phyloP scores from a whole-genome alignment of 1,140 invertebrate species.

The Eumeta japonica region DNA sequence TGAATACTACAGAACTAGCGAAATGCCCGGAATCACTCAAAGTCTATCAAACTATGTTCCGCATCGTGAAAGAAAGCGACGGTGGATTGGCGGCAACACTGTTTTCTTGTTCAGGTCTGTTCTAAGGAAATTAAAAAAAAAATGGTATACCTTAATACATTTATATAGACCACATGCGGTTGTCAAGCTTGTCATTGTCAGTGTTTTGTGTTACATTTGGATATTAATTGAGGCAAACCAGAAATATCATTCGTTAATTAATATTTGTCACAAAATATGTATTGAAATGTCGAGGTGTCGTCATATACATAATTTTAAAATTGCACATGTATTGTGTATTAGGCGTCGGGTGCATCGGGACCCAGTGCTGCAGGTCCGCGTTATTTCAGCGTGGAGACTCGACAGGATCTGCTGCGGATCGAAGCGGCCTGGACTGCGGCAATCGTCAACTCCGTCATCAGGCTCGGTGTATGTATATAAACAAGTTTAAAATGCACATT shows the following conservation, averaged over 20 bases:
- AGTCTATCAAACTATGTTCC: conserved; percentile 95
- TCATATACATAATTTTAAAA: background rate
- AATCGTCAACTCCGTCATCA: conserved; percentile 89
- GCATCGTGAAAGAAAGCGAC: conserved; percentile 91
- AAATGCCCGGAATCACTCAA: conserved; percentile 71
- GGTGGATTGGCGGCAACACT: conserved; percentile 90
- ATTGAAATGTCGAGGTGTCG: background rate
- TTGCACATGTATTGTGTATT: no score
- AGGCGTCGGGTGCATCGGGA: conserved; percentile 10
- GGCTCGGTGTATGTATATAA: conserved; percentile 77
- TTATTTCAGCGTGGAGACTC: conserved; percentile 88
- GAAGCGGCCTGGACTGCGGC: conserved; percentile 93
- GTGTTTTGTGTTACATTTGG: no score
- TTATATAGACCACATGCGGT: no score
- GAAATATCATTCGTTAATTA: no score
- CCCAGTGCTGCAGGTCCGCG: conserved; percentile 55
- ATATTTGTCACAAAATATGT: no score
- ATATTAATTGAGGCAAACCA: no score
- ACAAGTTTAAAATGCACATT: no score
- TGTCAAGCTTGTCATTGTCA: no score
- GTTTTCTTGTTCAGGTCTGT: conserved; percentile 88
- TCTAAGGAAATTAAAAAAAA: no score
- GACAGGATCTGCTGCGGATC: conserved; percentile 85
- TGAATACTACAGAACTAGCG: conserved; percentile 51
- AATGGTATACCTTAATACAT: no score